phyloP scores from a whole-genome alignment of 2,888 invertebrate species.

The Diarsia mendica region DNA sequence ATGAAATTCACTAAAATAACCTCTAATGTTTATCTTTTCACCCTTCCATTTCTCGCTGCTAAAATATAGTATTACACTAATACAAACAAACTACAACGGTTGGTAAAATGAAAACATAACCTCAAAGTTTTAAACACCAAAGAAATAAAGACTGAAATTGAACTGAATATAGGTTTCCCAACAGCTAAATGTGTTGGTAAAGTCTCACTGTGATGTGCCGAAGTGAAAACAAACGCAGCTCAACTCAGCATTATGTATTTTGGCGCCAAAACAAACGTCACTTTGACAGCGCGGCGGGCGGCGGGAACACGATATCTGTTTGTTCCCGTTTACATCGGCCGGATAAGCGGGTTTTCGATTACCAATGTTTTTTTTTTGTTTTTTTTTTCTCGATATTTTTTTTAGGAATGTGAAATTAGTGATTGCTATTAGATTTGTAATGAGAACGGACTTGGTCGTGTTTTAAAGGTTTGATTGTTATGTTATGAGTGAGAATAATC shows the following conservation, averaged over 20 bases:
- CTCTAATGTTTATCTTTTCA: constrained; percentile 88
- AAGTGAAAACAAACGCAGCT: constrained; percentile 89
- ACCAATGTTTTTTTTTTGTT: constrained; percentile 75
- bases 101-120: constrained; percentile 50
- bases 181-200: constrained; percentile 69
- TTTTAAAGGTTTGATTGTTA: constrained; percentile 34
- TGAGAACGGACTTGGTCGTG: constrained; percentile 53
- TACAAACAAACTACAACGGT: constrained; percentile 72
- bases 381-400: constrained; percentile 61
- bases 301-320: constrained; percentile 88
- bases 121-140: constrained; percentile 38
- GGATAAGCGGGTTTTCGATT: constrained; percentile 88
- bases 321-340: constrained; percentile 86
- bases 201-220: constrained; percentile 83
- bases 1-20: constrained; percentile 89
- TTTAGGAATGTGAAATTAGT: constrained; percentile 65
- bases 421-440: constrained; percentile 57
- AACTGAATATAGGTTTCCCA: constrained; percentile 73
- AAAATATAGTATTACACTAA: constrained; percentile 89
- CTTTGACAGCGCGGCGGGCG: constrained; percentile 89
- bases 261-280: constrained; percentile 91
- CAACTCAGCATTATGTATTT: constrained; percentile 89
- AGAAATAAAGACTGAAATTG: constrained; percentile 73
- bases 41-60: constrained; percentile 88
- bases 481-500: constrained; percentile 45